Percentiles rank a stretch among this genome's conserved stretches.
Evolutionary conservation across 1,140 invertebrate genomes (phyloP).

Genomic region (Penaeus japonicus): DNA sequence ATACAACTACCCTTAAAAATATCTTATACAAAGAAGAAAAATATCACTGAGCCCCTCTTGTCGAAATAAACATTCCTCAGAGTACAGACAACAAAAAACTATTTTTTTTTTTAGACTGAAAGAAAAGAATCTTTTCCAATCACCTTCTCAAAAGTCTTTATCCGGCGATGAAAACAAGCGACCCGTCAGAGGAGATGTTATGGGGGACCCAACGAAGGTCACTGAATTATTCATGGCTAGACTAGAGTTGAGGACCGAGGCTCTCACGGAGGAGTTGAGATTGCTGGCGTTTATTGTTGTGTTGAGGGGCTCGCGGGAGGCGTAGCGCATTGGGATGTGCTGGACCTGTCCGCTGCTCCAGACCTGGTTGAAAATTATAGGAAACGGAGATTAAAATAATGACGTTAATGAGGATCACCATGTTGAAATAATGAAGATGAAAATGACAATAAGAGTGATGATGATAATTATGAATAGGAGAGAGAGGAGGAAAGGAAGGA

Average conservation of each 20-base stretch:
- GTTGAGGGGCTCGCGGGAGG: neutral
- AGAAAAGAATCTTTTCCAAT: too few species aligned
- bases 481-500: too few species aligned
- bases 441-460: too few species aligned
- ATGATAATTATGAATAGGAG: too few species aligned
- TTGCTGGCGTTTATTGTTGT: neutral
- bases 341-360: constrained; percentile 45
- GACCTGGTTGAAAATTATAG: neutral
- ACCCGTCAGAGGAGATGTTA: neutral
- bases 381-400: neutral
- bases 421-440: neutral
- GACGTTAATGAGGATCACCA: neutral
- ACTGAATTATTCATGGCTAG: neutral
- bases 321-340: constrained; percentile 42
- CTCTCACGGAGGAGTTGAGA: neutral
- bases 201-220: neutral
- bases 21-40: too few species aligned
- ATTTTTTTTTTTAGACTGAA: too few species aligned
- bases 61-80: too few species aligned
- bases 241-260: neutral
- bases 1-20: too few species aligned
- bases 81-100: too few species aligned
- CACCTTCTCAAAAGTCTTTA: too few species aligned
- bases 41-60: too few species aligned
- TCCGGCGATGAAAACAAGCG: neutral